These are phyloP conservation scores for Cinclus cinclus DNA, from an alignment of 2,113 vertebrate species.

Conservation along the genomic window DNA sequence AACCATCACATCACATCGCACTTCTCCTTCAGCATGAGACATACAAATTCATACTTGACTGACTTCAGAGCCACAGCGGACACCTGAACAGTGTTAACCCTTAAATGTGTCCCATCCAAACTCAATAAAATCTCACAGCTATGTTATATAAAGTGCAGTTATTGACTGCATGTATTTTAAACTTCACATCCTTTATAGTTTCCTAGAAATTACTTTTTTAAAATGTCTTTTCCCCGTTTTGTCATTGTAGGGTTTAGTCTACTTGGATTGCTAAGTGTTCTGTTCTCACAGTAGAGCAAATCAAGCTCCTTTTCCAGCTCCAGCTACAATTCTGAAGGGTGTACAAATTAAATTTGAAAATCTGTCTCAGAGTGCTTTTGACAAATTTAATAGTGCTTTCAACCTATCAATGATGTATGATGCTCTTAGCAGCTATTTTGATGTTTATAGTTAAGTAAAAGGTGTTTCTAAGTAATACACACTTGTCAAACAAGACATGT, in stretches of 20 bases:
- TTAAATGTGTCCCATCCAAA: not conserved
- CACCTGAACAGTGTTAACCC: not conserved
- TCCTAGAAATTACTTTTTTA: not conserved
- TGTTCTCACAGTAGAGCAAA: not conserved
- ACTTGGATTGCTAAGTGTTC: not conserved
- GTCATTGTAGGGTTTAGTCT: not conserved
- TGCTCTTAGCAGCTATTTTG: not conserved
- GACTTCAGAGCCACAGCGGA: not conserved
- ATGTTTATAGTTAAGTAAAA: not conserved
- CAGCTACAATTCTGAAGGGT: not conserved
- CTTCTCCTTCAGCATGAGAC: not conserved
- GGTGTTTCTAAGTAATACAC: not conserved
- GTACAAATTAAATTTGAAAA: not conserved
- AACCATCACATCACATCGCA: not conserved
- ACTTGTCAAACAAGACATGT: not conserved
- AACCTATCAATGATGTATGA: not conserved
- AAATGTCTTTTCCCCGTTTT: not conserved
- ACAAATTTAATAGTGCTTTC: not conserved
- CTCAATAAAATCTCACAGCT: not conserved
- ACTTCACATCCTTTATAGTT: not conserved
- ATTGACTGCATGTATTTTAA: not conserved
- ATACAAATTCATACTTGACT: not conserved
- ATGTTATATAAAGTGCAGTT: not conserved
- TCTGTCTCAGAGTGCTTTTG: not conserved
- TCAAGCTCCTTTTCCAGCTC: not conserved